phyloP scores from a whole-genome alignment of 1,140 invertebrate genomes.

The Nymphalis io region DNA sequence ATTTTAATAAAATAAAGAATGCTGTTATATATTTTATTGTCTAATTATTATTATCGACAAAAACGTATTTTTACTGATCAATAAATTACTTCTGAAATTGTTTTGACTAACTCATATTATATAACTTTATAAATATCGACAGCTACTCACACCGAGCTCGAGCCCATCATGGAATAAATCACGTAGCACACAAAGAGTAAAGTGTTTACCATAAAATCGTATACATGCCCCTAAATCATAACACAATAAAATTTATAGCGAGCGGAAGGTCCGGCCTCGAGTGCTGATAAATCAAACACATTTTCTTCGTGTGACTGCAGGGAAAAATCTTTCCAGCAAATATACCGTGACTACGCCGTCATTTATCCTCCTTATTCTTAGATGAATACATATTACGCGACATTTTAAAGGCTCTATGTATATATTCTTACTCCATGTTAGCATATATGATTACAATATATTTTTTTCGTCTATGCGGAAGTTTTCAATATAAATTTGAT shows the following conservation, averaged over 20 bases:
- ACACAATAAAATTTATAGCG: slow-evolving; percentile 79
- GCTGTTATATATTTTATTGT: too few species aligned
- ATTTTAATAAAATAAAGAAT: too few species aligned
- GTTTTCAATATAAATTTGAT: too few species aligned
- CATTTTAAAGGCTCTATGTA: slow-evolving; percentile 1
- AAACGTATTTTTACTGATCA: too few species aligned
- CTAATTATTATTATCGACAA: too few species aligned
- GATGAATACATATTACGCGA: slow-evolving; percentile 46
- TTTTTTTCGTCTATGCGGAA: not conserved
- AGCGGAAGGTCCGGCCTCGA: slow-evolving; percentile 78
- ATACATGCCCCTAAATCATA: slow-evolving; percentile 76
- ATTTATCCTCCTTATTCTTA: slow-evolving; percentile 60
- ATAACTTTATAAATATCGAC: slow-evolving; percentile 47
- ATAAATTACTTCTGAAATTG: too few species aligned
- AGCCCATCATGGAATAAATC: slow-evolving; percentile 56
- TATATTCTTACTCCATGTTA: not conserved
- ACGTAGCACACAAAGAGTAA: slow-evolving; percentile 67
- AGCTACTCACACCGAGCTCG: slow-evolving; percentile 45
- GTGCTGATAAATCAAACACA: slow-evolving; percentile 78
- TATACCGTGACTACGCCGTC: slow-evolving; percentile 57
- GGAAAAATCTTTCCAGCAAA: slow-evolving; percentile 73
- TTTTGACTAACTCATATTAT: slow-evolving; percentile 36
- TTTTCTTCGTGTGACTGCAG: slow-evolving; percentile 73
- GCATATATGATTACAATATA: not conserved
- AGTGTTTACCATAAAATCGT: slow-evolving; percentile 79